Evolutionary conservation across 1,140 invertebrate genomes (phyloP), one percentile per base, ranked within the genome.

Genomic region (Harlomillsia oculata): DNA sequence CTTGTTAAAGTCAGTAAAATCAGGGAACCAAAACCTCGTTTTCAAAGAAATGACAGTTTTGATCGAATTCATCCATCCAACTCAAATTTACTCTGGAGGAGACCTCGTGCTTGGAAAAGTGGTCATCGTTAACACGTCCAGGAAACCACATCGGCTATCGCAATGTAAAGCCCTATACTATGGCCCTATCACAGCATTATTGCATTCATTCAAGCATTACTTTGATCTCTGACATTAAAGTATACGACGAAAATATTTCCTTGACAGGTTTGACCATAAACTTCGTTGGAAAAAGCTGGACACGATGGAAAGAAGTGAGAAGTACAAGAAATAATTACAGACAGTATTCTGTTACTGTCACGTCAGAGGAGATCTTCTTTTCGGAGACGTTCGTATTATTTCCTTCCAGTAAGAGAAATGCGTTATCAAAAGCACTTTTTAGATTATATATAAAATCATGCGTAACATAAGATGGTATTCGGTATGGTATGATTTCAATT

Each of bases 81-180:
- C 5, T 13, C n/a, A 20, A 2, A 8, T 48, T 32, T 48, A 34
- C 16, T n/a, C 21, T 16, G 45, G 45, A 20, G 45, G 45, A 20
- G 45, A 48, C 28, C 21, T 30, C 1, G 16, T 48, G 4, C 9
- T 8, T 16, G 45, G 45, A 0, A 30, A 23, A 25, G 45, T 32
- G 4, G 45, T 48, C 3, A 48, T 48, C 20, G 36, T 32, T 18
- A 28, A 48, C 29, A 11, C 34, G 4, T 2, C 25, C 9, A 30
- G 45, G 36, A 48, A 48, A 21, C 28, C 45, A 13, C 18, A 28
- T 14, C 28, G 36, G 21, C 34, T 48, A 13, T 28, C 45, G 9
- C 45, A 48, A 32, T 48, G 45, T 48, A 48, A 20, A 30, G 5
- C n/a, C n/a, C n/a, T n/a, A n/a, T n/a, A n/a, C n/a, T n/a, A n/a